phyloP scores from a whole-genome alignment of 2,113 vertebrate species.

The Barnardius zonarius region DNA sequence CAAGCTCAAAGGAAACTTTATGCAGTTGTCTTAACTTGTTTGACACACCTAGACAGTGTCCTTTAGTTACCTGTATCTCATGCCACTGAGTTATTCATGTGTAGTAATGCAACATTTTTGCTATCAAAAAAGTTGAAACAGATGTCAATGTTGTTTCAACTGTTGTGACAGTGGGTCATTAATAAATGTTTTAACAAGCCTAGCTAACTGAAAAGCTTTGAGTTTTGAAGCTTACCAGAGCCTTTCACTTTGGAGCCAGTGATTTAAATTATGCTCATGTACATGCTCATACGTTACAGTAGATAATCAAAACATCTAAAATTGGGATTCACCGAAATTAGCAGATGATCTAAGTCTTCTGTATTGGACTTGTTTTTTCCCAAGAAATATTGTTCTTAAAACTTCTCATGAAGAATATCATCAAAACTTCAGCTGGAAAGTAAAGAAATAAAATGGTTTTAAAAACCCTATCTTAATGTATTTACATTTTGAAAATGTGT shows the following conservation, averaged over 20 bases:
- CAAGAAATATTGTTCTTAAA: neutral
- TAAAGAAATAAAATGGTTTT: neutral
- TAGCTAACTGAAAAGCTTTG: neutral
- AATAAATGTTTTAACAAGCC: neutral
- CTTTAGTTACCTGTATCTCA: neutral
- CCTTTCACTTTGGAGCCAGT: neutral
- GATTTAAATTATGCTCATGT: neutral
- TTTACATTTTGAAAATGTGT: neutral
- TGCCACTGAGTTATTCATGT: neutral
- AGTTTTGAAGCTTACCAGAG: neutral
- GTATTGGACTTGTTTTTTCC: neutral
- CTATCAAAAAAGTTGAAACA: neutral
- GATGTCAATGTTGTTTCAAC: neutral
- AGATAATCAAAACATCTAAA: neutral
- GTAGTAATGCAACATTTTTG: neutral
- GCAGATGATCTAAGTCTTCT: neutral
- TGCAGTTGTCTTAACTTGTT: neutral
- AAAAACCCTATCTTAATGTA: neutral
- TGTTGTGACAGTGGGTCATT: neutral
- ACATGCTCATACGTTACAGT: neutral
- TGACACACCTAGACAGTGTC: slow-evolving; percentile 20
- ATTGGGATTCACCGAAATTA: neutral
- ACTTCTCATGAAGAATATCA: neutral
- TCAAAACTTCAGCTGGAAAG: neutral
- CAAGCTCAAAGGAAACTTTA: neutral